Evolutionary conservation across 2,888 invertebrate species (phyloP), one percentile per base, ranked within the genome.

Genomic region (Cheilosia pagana): DNA sequence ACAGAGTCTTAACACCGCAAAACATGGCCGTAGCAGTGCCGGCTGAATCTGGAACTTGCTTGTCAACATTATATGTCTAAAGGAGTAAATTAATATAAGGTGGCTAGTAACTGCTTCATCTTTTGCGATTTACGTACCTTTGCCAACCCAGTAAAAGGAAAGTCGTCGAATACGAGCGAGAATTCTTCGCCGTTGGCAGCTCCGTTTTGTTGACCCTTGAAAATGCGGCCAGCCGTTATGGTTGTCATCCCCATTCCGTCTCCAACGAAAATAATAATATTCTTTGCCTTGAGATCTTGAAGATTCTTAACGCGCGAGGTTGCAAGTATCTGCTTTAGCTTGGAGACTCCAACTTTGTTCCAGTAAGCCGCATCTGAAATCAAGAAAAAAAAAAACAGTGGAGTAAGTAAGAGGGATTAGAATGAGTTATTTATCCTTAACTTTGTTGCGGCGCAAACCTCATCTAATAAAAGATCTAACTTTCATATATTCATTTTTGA

Each of bases 241-340:
- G 94, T 94, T 3, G 94, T 92, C 68, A 94, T 85, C 4, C 95
- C 95, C 95, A 95, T 95, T 3, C 95, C 95, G 89, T 95, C 95
- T 0, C 95, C 95, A 53, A 95, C 90, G 88, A 95, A 95, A 12
- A 95, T 89, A 63, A 95, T 94, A 23, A 94, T 92, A 88, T 95
- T 95, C 89, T 93, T 94, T 1, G 95, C 94, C 81, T 92, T 92
- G 16, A 86, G 87, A 21, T 81, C 78, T 48, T 88, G 88, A 0
- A 77, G 88, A 23, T 62, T 43, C 5, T 23, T 81, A 19, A 89
- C 89, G 39, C 93, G 89, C 1, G 93, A 92, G 12, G 91, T 91
- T 55, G 91, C 74, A 91, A 91, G 53, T 92, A 92, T 75, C 91
- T 92, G 87, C 90, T 89, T 85, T 62, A 92, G 87, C 67, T 91